Evolutionary conservation across 1,140 invertebrate species (phyloP), one percentile per base, ranked within the genome.

Genomic region (Scaptomyza graminum): DNA sequence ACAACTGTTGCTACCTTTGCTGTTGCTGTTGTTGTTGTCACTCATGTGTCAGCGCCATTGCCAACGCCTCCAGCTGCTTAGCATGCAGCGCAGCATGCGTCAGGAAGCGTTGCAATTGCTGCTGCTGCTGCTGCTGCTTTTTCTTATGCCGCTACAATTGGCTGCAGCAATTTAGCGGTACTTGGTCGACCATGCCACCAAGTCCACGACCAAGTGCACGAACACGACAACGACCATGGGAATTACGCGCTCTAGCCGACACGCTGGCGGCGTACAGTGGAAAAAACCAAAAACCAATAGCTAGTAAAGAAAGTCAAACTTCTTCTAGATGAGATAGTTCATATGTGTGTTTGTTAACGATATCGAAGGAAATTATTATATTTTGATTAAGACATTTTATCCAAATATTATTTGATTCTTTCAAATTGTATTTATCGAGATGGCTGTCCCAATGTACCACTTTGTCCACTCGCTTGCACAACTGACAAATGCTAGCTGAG

Each of bases 81-180:
- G 83, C 82, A 85, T 85, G 82, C 82, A 88, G 72, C 61, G 78
- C 82, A 68, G 44, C 63, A 47, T 69, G 78, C 83, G 47, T 73
- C 74, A 82, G 77, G 81, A 85, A 87, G 78, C 74, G 56, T 57
- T 57, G 67, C 41, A 51, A 46, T 43, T 51, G 46, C 61, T 46
- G 31, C 43, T 72, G 50, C 43, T 37, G 15, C 18, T 22, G 18
- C 28, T 59, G 41, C 25, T 77, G 43, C 37, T 44, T 28, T 5
- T 28, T 28, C 28, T 28, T 28, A 7, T 28, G 28, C 6, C 28
- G 37, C 68, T 37, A 34, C 72, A 72, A 72, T 72, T 79, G 60
- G 74, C 74, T 85, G 81, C 61, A 59, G 78, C 78, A 76, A 87
- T 79, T 88, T 88, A 87, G 83, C 82, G 78, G 83, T 88, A 87